A percentile compares a stretch with the other conserved stretches of the same genome.
Evolutionary conservation across 2,888 invertebrate genomes (phyloP).

Genomic region (Antitype chi): DNA sequence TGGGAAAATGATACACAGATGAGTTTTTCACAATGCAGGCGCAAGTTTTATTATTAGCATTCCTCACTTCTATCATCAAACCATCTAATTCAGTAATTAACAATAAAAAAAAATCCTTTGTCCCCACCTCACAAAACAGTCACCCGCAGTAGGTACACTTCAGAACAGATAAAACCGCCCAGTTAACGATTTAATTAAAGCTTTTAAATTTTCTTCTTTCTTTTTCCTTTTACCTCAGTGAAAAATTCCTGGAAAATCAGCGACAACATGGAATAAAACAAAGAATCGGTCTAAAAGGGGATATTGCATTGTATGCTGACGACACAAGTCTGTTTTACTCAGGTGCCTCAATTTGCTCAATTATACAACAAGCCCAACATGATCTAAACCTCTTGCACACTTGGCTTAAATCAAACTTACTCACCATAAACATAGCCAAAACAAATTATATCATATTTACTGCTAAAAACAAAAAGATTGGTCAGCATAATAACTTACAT

Average conservation of each 20-base stretch:
- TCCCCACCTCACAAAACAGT: slow-evolving; percentile 6
- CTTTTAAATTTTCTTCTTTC: slow-evolving; percentile 15
- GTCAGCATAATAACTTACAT: too few species aligned
- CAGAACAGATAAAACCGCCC: slow-evolving; percentile 25
- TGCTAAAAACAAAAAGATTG: too few species aligned
- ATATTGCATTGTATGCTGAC: too few species aligned
- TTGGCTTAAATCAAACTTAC: too few species aligned
- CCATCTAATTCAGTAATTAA: background rate
- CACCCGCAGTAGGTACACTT: slow-evolving; percentile 33
- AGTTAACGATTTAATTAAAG: slow-evolving; percentile 61
- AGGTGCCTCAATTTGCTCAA: too few species aligned
- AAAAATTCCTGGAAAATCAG: slow-evolving; percentile 37
- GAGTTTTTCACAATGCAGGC: background rate
- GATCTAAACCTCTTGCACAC: too few species aligned
- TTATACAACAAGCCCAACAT: too few species aligned
- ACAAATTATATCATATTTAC: too few species aligned
- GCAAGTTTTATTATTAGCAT: background rate
- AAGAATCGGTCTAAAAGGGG: too few species aligned
- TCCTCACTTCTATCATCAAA: background rate
- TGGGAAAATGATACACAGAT: too few species aligned
- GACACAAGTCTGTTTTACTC: too few species aligned
- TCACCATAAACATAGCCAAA: too few species aligned
- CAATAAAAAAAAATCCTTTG: slow-evolving; percentile 21
- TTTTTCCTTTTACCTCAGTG: background rate
- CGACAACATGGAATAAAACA: slow-evolving; percentile 39